A percentile compares a stretch with the other conserved stretches of the same genome.
Conservation (phyloP, 2,797 vertebrate genomes). For the Tarsius wallacei region DNA sequence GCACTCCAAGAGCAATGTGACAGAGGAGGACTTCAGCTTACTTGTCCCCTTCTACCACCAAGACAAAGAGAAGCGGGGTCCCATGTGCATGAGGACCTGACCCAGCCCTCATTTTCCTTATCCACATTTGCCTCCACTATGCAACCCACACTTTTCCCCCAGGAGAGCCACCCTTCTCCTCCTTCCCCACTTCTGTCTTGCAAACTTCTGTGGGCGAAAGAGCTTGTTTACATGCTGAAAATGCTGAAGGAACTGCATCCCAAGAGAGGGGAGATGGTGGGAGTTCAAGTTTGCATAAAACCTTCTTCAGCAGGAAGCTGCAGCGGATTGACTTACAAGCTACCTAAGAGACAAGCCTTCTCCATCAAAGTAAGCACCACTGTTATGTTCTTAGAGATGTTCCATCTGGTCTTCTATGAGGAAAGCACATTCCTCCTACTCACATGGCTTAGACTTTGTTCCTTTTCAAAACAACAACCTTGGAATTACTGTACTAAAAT, state of each 20-base stretch:
- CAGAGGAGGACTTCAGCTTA: not conserved
- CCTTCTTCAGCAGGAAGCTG: not conserved
- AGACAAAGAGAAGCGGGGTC: not conserved
- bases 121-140: not conserved
- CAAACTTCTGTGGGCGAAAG: no score
- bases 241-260: not conserved
- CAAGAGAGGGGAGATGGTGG: not conserved
- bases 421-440: not conserved
- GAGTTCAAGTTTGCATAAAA: not conserved
- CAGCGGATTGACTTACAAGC: not conserved
- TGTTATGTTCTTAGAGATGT: not conserved
- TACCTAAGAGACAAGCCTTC: not conserved
- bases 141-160: not conserved
- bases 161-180: not conserved
- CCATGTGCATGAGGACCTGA: accelerated
- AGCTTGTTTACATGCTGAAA: not conserved
- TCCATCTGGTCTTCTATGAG: not conserved
- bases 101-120: not conserved
- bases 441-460: not conserved
- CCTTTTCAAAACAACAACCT: constrained; percentile 2
- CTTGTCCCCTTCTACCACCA: not conserved
- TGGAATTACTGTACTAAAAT: not conserved
- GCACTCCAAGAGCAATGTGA: not conserved
- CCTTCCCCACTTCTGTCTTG: not conserved
- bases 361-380: not conserved